Base-by-base conservation (phyloP, 2,797 vertebrate species). In the Syndactyla subalaris region DNA sequence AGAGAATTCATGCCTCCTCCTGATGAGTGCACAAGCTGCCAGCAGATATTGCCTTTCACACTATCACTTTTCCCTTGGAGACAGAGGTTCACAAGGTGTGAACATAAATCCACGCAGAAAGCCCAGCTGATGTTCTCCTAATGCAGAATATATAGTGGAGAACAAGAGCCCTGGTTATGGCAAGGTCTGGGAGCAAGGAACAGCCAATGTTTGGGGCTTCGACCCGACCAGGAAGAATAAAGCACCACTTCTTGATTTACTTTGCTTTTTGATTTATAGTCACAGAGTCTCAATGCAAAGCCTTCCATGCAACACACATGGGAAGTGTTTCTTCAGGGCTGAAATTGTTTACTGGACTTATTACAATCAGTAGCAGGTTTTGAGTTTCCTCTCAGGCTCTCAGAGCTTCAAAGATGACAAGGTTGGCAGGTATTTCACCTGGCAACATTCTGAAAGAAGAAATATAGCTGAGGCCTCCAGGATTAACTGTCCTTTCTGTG, bases 1-100 rank as follows among this genome's bases (percentile, higher is more conserved):
- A 84, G 55, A 48, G 78, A 76, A 83, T 89, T 92, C 73, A 59
- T 89, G 73, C 58, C 62, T 95, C 58, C 46, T 88, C 52, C 85
- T 45, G 76, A 82, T 10, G 15, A 82, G 85, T 41, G n/a, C 48
- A 67, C 26, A 91, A 85, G 52, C 63, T 94, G 88, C 61, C 75
- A 85, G 84, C 65, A 91, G 83, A 39, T 73, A 81, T 24, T 88
- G 46, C 66, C 70, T 93, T 84, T 73, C 87, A 39, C 55, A 55
- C 54, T 41, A 38, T n/a, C 5, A 5, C 70, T 93, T 91, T 92
- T 88, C 75, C 39, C 66, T 92, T 74, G 62, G 51, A 94, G 82
- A 43, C 12, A 4, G 27, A 78, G 23, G 39, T 84, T 94, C 6
- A 3, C 46, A 67, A 88, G 70, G 36, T 62, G 32, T 75, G 76